Percentiles rank a stretch among this genome's conserved stretches.
Evolutionary conservation across 2,888 invertebrate species (phyloP).

Genomic region (Hedya salicella): DNA sequence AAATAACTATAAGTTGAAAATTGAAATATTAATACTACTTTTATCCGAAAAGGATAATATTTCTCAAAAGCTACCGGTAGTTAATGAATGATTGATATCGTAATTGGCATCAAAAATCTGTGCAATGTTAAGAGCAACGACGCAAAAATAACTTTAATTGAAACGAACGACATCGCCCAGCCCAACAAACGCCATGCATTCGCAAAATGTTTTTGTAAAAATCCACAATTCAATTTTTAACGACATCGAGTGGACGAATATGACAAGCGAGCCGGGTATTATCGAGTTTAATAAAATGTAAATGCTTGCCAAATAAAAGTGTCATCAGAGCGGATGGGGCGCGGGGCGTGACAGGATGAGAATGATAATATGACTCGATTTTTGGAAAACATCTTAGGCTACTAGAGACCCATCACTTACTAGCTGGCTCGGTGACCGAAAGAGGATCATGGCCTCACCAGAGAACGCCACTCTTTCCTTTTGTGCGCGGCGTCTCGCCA

Average conservation of each 20-base stretch:
- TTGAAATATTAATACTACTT: too few relatives aligned
- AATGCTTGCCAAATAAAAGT: conserved; percentile 28
- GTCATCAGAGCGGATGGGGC: conserved; percentile 8
- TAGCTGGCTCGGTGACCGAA: too few relatives aligned
- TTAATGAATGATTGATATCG: too few relatives aligned
- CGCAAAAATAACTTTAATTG: conserved; percentile 7
- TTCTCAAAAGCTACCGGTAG: too few relatives aligned
- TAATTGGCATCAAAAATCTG: not conserved
- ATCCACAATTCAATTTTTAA: conserved; percentile 25
- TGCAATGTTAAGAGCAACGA: conserved; percentile 1
- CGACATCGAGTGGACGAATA: conserved; percentile 22
- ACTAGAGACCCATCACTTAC: too few relatives aligned
- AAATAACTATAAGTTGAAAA: too few relatives aligned
- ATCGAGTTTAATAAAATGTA: conserved; percentile 38
- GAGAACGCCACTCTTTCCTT: too few relatives aligned
- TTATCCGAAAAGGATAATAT: too few relatives aligned
- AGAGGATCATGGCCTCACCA: too few relatives aligned
- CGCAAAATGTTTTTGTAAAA: conserved; percentile 19
- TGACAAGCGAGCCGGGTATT: conserved; percentile 26
- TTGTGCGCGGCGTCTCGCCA: too few relatives aligned
- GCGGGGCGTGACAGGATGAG: not conserved
- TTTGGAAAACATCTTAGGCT: not conserved
- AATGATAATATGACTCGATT: not conserved
- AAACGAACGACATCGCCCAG: conserved; percentile 7
- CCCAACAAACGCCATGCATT: conserved; percentile 7